Conservation (phyloP, 2,113 vertebrate genomes). For the Chrysochloris asiatica region DNA sequence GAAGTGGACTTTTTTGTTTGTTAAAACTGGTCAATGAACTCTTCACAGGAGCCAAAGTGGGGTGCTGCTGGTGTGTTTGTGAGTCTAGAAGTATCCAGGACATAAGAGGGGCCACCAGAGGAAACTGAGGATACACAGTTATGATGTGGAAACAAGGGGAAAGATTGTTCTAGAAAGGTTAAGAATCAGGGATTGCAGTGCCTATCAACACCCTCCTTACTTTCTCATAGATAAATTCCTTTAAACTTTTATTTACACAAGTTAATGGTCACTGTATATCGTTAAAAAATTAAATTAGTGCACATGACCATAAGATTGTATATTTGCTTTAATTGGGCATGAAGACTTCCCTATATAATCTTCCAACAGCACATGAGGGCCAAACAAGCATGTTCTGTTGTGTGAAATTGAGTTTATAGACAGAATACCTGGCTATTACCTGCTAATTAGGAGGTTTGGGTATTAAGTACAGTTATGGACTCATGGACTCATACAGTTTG, state of each 20-base stretch:
- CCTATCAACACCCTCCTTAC: not conserved
- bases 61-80: not conserved
- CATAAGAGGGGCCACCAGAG: not conserved
- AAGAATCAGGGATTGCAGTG: not conserved
- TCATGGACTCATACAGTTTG: no score
- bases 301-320: accelerated
- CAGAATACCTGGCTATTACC: not conserved
- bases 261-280: accelerated
- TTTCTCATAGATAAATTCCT: not conserved
- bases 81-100: constrained; percentile 20
- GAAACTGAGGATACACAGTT: not conserved
- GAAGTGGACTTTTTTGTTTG: not conserved
- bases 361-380: accelerated
- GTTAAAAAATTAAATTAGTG: accelerated
- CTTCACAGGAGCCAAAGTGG: not conserved
- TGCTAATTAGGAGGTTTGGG: not conserved
- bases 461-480: accelerated
- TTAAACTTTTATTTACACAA: accelerated
- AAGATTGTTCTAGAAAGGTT: accelerated
- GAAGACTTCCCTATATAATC: accelerated
- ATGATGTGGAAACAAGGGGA: no score
- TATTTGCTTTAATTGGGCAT: no score
- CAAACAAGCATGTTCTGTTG: accelerated
- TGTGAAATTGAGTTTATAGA: not conserved
- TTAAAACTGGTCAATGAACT: not conserved